Evolutionary conservation across 2,113 vertebrate species (phyloP), one percentile per base, ranked within the genome.

Genomic region (Hemiscyllium ocellatum): DNA sequence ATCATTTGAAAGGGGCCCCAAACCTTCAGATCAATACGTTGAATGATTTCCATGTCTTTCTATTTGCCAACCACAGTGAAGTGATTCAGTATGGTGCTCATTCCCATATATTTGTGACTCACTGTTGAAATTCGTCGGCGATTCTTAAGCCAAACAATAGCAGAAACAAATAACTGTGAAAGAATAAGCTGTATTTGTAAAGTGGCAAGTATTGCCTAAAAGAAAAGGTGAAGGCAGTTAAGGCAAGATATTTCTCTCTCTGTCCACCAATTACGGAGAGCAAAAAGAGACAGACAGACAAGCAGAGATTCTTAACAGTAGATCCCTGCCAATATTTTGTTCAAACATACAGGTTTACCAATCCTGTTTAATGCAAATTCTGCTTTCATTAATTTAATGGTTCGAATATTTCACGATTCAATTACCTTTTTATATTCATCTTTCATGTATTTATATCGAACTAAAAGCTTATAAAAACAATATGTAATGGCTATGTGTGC

Each of bases 1-100:
- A 93, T 93, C 66, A 93, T 93, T 93, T 66, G 33, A 93, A 93
- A 66, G 61, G 89, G n/a, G 61, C 65, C 80, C 89, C 33, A 93
- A 61, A 93, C n/a, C 89, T 66, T 65, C 68, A 37, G 56, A 91
- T 93, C 89, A 93, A 93, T 93, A 66, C 20, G 66, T 93, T 93
- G 89, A 93, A 93, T 93, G 89, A 93, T 93, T 66, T 93, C 61
- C 61, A 15, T n/a, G 56, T 66, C 89, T 68, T 93, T 93, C 61
- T 93, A 22, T 93, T 93, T 68, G 89, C n/a, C 61, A 68, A 93
- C 89, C 19, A 93, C 61, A 37, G 89, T 93, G 89, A 68, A 93
- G 15, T 68, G 61, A 93, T 66, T 66, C 61, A 66, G 33, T 47
- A 42, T 93, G 89, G 17, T 66, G n/a, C n/a, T 93, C 61, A 61